Base-by-base conservation (phyloP, 2,888 invertebrate species). In the Eumerus sabulonum region DNA sequence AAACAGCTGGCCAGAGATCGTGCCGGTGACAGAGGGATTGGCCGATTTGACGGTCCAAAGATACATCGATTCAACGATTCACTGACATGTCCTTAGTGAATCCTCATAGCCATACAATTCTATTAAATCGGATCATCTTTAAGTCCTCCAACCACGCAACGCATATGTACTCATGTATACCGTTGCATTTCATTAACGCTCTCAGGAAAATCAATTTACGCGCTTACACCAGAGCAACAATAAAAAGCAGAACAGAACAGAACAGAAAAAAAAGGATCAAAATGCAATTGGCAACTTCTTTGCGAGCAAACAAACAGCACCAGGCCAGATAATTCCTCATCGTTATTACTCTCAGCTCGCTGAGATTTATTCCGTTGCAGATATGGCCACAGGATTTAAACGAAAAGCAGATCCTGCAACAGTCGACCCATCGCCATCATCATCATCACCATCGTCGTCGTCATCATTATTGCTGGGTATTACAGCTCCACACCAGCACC, bases 281-380 rank as follows among this genome's bases (percentile, higher is more conserved):
- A 79, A 60, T 70, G 79, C 73, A 74, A 79, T 70, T 79, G 79
- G 54, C 59, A 70, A 74, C 68, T 60, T 77, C 62, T 63, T 77
- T 72, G 67, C 44, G 57, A 70, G 51, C 57, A 66, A 76, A 66
- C 56, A 48, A 44, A 54, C 59, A 54, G 42, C 53, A 68, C 54
- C 57, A 66, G 63, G 50, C 51, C 60, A 40, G 74, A 79, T 79
- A 79, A 79, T 70, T 70, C 79, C 79, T 79, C 79, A 74, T 79
- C 68, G 79, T 79, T 79, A 70, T 79, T 74, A 73, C 74, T 70
- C 63, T 27, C 27, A 27, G 27, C 27, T 27, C 7, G 3, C 27
- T 4, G 27, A 70, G 79, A 79, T 79, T 79, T 79, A 79, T 79
- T 79, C 68, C 54, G 63, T 71, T 73, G 77, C 73, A 72, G 51